These are phyloP conservation scores for Origma solitaria DNA, from an alignment of 2,113 vertebrate species.

Conservation along the genomic window DNA sequence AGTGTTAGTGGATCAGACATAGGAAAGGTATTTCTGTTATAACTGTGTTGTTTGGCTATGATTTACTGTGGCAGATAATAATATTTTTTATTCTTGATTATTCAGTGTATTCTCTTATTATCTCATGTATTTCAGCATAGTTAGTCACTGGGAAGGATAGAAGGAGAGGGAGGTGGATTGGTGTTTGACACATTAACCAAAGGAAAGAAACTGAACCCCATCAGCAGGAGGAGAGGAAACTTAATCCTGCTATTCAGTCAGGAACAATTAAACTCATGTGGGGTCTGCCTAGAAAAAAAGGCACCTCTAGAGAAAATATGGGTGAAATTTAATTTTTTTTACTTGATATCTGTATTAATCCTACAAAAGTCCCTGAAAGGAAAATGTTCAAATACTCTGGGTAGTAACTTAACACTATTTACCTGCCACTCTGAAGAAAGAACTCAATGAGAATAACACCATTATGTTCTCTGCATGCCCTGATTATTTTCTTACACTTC, in stretches of 20 bases:
- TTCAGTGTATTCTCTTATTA: slow-evolving; percentile 10
- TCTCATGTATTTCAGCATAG: slow-evolving; percentile 10
- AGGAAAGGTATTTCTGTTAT: slow-evolving; percentile 65
- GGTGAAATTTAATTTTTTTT: slow-evolving; percentile 3
- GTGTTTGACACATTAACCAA: not conserved
- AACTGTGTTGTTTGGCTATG: slow-evolving; percentile 55
- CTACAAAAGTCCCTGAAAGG: not conserved
- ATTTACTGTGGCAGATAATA: slow-evolving; percentile 43
- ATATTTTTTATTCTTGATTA: slow-evolving; percentile 62
- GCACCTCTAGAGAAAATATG: not conserved
- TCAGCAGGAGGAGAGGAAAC: not conserved
- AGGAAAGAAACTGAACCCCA: not conserved
- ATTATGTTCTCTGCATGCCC: not conserved
- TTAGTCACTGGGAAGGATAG: not conserved
- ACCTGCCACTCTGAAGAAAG: not conserved
- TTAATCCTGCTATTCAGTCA: not conserved
- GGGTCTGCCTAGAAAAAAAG: not conserved
- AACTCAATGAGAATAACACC: not conserved
- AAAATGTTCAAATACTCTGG: not conserved
- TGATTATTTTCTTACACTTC: not conserved
- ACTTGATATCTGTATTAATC: not conserved
- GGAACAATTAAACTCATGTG: slow-evolving; percentile 5
- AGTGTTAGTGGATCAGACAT: slow-evolving; percentile 63
- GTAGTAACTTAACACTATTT: slow-evolving; percentile 2
- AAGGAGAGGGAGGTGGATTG: not conserved